These are phyloP conservation scores for Sula dactylatra DNA, from an alignment of 2,113 vertebrate genomes.

Conservation along the genomic window DNA sequence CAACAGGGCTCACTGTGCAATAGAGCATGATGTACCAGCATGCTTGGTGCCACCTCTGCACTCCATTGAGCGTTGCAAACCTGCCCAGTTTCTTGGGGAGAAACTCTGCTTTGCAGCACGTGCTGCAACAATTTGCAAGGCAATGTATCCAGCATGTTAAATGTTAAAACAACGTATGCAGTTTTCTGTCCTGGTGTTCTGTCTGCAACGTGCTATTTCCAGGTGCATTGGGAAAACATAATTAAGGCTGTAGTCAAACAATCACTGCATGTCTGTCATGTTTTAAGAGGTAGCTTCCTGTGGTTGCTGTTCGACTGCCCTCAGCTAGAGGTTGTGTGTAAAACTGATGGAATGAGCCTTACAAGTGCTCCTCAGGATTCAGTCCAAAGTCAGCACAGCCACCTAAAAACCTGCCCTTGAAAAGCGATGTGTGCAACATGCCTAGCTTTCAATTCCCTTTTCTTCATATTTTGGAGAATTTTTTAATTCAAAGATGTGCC, in stretches of 20 bases:
- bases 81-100: not conserved
- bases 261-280: not conserved
- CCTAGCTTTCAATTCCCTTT: not conserved
- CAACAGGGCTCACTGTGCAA: not conserved
- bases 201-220: not conserved
- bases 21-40: not conserved
- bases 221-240: not conserved
- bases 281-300: not conserved
- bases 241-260: not conserved
- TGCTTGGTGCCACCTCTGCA: not conserved
- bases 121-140: not conserved
- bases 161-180: not conserved
- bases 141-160: not conserved
- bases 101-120: not conserved
- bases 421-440: not conserved
- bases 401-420: not conserved
- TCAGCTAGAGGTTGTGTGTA: not conserved
- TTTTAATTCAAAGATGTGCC: not conserved
- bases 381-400: not conserved
- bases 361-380: not conserved
- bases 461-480: not conserved
- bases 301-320: not conserved
- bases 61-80: not conserved
- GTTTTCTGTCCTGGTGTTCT: not conserved
- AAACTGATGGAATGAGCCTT: not conserved